Evolutionary conservation across 2,888 invertebrate species (phyloP).

Genomic region (Serripes groenlandicus): DNA sequence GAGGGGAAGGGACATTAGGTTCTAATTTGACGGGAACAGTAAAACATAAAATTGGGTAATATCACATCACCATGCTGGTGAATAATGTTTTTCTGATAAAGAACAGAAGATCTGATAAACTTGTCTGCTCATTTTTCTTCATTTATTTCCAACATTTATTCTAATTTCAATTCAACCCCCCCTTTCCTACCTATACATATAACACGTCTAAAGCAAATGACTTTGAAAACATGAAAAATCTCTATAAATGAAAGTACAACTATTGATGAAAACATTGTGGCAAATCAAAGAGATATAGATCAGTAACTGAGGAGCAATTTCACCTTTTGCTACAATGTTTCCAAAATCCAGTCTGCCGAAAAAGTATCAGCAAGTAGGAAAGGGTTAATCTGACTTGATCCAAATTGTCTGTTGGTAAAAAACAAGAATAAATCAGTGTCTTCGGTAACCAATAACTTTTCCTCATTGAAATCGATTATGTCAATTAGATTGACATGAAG

Average conservation of each 20-base stretch:
- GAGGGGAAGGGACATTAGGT: no score
- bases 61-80: neutral
- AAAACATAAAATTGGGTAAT: neutral
- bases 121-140: conserved; percentile 65
- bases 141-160: conserved; percentile 44
- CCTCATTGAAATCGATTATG: conserved; percentile 34
- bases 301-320: no score
- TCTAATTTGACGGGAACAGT: no score
- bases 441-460: neutral
- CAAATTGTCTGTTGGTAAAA: conserved; percentile 59
- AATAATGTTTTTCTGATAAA: conserved; percentile 33
- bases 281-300: no score
- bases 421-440: conserved; percentile 64
- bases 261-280: no score
- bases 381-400: conserved; percentile 67
- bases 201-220: no score
- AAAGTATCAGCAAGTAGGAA: no score
- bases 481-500: conserved; percentile 44
- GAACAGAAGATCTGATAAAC: conserved; percentile 50
- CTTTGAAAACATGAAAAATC: no score
- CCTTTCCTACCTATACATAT: no score
- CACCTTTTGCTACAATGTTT: no score
- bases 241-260: no score
- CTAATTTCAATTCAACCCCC: conserved; percentile 63
- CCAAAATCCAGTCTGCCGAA: no score